phyloP scores from a whole-genome alignment of 2,888 invertebrate species.

The Holacanthella duospinosa region DNA sequence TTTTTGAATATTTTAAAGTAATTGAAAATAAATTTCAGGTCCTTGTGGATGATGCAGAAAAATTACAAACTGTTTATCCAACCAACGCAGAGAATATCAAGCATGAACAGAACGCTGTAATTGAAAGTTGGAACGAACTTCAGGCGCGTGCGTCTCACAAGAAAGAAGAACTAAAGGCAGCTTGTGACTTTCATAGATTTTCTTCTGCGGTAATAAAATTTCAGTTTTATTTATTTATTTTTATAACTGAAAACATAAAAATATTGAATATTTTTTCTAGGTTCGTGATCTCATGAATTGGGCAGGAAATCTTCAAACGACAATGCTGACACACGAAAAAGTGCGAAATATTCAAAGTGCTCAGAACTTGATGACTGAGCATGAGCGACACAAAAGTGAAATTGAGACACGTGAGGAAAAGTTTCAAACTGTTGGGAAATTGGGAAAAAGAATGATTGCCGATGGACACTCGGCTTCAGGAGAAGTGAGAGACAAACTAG shows the following conservation, averaged over 20 bases:
- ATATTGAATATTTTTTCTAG: constrained; percentile 40
- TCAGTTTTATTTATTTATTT: not conserved
- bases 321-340: constrained; percentile 68
- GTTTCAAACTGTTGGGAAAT: constrained; percentile 60
- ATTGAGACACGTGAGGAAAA: constrained; percentile 79
- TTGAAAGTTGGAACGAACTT: constrained; percentile 75
- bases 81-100: constrained; percentile 82
- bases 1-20: not conserved
- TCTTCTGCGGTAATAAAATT: constrained; percentile 55
- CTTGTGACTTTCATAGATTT: constrained; percentile 81
- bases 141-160: constrained; percentile 71
- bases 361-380: constrained; percentile 69
- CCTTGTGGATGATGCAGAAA: constrained; percentile 81
- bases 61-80: constrained; percentile 77
- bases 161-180: constrained; percentile 69
- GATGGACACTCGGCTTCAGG: constrained; percentile 67
- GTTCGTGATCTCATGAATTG: constrained; percentile 80
- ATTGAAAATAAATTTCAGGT: constrained; percentile 46
- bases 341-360: constrained; percentile 71
- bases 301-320: constrained; percentile 65
- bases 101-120: constrained; percentile 72
- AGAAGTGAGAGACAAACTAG: constrained; percentile 69
- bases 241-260: not conserved
- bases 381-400: constrained; percentile 68
- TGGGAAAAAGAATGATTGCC: constrained; percentile 72